Evolutionary conservation across 2,113 vertebrate genomes (phyloP).

Genomic region (Tragelaphus buxtoni): DNA sequence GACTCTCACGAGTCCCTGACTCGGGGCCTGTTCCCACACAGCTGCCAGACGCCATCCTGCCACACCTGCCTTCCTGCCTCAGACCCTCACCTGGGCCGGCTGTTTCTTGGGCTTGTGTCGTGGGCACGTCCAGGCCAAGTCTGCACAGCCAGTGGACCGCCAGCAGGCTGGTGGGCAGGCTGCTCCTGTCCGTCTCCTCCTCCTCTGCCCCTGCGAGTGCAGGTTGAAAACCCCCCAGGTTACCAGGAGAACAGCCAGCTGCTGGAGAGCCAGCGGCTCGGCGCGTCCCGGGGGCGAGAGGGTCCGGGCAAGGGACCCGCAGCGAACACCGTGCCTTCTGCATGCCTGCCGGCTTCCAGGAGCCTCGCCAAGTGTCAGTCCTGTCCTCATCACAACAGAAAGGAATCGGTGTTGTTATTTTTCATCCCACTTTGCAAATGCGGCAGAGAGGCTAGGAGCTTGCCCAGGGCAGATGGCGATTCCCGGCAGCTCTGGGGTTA

Average conservation of each 20-base stretch:
- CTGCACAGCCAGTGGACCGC: not conserved
- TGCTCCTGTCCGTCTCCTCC: not conserved
- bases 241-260: not conserved
- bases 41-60: not conserved
- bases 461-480: not conserved
- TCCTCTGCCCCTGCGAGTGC: not conserved
- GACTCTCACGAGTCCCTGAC: not conserved
- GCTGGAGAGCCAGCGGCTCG: not conserved
- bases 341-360: too few relatives aligned
- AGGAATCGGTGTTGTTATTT: not conserved
- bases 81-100: not conserved
- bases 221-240: not conserved
- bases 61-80: not conserved
- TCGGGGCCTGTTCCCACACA: rapidly evolving
- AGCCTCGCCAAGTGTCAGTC: not conserved
- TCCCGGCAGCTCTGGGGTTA: not conserved
- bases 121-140: not conserved
- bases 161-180: not conserved
- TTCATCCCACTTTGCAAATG: not conserved
- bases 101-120: not conserved
- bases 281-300: not conserved
- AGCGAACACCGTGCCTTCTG: not conserved
- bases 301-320: rapidly evolving
- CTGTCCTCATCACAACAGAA: not conserved
- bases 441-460: not conserved